Base-by-base conservation (phyloP, 2,797 vertebrate genomes). In the Dallia pectoralis region DNA sequence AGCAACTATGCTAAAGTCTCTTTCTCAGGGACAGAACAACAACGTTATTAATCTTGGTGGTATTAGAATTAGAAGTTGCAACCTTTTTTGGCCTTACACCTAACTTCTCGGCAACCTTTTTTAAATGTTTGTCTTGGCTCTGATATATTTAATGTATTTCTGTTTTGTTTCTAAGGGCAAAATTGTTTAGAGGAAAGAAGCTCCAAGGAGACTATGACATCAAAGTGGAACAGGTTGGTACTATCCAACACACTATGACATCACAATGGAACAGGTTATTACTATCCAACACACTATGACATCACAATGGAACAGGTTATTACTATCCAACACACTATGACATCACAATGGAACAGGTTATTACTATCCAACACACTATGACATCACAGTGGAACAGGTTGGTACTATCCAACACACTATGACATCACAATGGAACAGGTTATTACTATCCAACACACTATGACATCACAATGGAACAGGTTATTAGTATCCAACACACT, bases 171-270 rank as follows among this genome's bases (percentile, higher is more conserved):
- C 72, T 72, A 86, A 99, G 97, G 97, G 88, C 93, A 84, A 99
- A 97, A 89, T 91, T 95, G 82, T 98, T 99, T 84, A 94, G 96
- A 76, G 97, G 97, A 29, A 99, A 98, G 89, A 99, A 98, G 87
- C 79, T 98, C 79, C 94, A 95, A 76, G 97, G 96, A 49, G 97
- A 99, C 79, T 97, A 94, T 25, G 97, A 99, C 82, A 93, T 99
- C 90, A 97, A 94, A 91, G 95, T 44, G 9, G 40, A 44, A 44
- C 40, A 44, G 40, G 40, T 44, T 8, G 7, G 40, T 44, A 44
- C 40, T 12, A 44, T 44, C 5, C 11, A 1, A 44, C 40, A 44
- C 12, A 14, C 12, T 44, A 2, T 25, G 97, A 99, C 82, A 93
- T 99, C 90, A 97, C 94, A 91, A 95, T 44, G 9, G 40, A 44